Percentiles rank a stretch among this genome's conserved stretches.
These are phyloP conservation scores for Cynaeus angustus DNA, from an alignment of 2,888 invertebrate species.

Conservation along the genomic window DNA sequence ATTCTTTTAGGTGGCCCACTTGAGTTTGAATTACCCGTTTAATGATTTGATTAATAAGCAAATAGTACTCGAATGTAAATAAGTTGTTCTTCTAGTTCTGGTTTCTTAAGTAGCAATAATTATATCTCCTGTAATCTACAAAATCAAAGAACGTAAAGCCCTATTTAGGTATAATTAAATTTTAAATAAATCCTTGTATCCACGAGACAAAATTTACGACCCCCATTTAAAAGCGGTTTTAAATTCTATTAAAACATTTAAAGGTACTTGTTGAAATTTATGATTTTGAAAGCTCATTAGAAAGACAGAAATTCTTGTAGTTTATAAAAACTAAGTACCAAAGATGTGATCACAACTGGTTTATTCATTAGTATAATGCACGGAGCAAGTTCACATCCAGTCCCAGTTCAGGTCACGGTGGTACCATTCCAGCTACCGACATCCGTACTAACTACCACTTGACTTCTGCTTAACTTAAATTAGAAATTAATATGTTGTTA, in stretches of 20 bases:
- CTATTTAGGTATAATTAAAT: too few species aligned
- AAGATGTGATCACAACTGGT: constrained; percentile 47
- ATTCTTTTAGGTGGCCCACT: too few species aligned
- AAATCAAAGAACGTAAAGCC: too few species aligned
- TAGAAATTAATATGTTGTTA: constrained; percentile 35
- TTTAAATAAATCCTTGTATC: background rate
- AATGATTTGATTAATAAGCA: too few species aligned
- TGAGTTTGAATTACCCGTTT: too few species aligned
- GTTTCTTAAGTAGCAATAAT: too few species aligned
- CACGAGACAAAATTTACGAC: constrained; percentile 18
- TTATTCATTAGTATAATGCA: constrained; percentile 37
- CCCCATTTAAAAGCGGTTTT: constrained; percentile 21
- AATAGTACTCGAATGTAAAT: too few species aligned
- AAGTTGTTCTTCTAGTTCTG: too few species aligned
- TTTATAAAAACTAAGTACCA: constrained; percentile 27
- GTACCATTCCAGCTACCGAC: constrained; percentile 16
- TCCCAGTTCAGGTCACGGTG: background rate
- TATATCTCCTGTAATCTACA: too few species aligned
- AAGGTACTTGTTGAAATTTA: constrained; percentile 48
- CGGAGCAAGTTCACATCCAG: constrained; percentile 10
- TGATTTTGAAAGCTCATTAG: constrained; percentile 48
- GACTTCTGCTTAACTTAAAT: constrained; percentile 1
- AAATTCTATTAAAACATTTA: constrained; percentile 47
- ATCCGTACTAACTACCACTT: constrained; percentile 6
- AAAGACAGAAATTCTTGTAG: constrained; percentile 45